Conservation (phyloP, 2,888 invertebrate species). For the Drosophila gaucha region DNA sequence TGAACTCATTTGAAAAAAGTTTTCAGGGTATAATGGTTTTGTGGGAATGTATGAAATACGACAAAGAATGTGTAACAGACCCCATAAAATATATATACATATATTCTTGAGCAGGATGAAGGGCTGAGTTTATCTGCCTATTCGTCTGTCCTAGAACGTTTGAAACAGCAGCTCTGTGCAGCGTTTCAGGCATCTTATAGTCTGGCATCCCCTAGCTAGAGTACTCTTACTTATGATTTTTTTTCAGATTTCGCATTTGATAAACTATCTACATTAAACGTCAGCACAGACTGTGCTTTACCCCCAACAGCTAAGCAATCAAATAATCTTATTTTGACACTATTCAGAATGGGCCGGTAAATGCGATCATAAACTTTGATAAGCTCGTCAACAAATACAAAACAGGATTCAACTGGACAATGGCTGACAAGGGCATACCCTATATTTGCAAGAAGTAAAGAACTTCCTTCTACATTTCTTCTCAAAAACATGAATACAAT, state of each 20-base stretch:
- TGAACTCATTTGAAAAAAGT: neutral
- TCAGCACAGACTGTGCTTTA: constrained; percentile 22
- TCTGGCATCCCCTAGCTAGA: neutral
- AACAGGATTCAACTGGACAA: neutral
- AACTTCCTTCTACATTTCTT: no score
- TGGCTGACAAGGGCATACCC: no score
- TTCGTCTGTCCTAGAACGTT: no score
- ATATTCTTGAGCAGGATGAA: neutral
- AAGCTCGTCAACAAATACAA: neutral
- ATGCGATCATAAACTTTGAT: constrained; percentile 7
- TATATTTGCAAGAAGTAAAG: no score
- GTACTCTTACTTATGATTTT: neutral
- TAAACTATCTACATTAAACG: constrained; percentile 1
- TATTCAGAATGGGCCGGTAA: constrained; percentile 9
- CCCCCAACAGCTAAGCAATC: constrained; percentile 14
- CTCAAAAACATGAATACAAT: no score
- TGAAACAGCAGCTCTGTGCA: no score
- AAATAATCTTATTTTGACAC: constrained; percentile 20
- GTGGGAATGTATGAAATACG: no score
- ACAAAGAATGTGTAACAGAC: no score
- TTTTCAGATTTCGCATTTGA: constrained; percentile 7
- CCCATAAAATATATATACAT: neutral
- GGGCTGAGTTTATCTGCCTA: no score
- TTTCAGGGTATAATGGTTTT: neutral
- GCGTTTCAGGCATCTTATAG: neutral